These are phyloP conservation scores for Liolophura sinensis DNA, from an alignment of 1,140 invertebrate genomes.

Conservation along the genomic window DNA sequence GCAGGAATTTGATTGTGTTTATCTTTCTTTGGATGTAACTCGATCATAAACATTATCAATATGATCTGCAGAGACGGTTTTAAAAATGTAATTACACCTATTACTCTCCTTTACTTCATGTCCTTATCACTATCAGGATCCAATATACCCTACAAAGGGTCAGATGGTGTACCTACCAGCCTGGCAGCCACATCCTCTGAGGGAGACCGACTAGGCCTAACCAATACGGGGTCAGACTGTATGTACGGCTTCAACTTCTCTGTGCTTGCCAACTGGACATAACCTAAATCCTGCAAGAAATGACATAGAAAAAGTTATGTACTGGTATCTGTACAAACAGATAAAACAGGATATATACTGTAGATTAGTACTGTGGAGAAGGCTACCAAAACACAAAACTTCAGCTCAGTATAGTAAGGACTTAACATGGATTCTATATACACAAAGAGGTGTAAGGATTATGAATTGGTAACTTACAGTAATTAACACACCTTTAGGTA, in stretches of 20 bases:
- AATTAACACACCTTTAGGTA: no score
- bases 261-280: constrained; percentile 43
- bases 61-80: no score
- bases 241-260: constrained; percentile 48
- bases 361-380: neutral
- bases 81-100: no score
- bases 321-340: no score
- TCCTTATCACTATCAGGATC: neutral
- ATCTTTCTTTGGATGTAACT: no score
- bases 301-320: neutral
- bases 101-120: no score
- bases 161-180: constrained; percentile 32
- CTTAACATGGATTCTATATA: no score
- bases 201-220: constrained; percentile 26
- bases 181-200: constrained; percentile 40
- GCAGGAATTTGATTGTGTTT: neutral
- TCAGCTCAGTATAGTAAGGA: no score
- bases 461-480: no score
- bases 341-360: neutral
- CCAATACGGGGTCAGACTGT: constrained; percentile 38
- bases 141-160: neutral
- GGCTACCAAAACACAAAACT: no score
- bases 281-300: constrained; percentile 40
- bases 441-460: no score
- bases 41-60: no score